Evolutionary conservation across 2,797 vertebrate genomes (phyloP).

Genomic region (Anomalospiza imberbis): DNA sequence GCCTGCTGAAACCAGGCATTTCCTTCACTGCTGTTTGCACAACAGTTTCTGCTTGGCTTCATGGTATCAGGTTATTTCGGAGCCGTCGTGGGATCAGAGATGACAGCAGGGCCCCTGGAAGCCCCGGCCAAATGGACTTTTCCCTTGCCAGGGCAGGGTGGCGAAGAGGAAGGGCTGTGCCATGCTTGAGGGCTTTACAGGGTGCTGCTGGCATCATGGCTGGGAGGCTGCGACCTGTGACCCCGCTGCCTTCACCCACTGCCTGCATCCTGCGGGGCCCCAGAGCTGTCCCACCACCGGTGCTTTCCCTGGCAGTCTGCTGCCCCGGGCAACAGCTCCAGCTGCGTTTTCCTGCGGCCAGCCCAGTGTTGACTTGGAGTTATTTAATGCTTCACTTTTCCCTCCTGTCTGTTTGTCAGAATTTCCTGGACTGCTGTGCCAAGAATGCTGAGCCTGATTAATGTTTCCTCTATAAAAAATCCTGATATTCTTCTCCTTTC

Average conservation of each 20-base stretch:
- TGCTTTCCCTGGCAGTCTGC: neutral
- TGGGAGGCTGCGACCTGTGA: neutral
- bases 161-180: neutral
- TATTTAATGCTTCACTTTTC: neutral
- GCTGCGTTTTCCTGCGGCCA: neutral
- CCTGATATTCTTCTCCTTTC: neutral
- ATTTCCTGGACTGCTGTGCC: neutral
- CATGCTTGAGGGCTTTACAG: fast-evolving
- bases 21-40: neutral
- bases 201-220: neutral
- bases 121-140: neutral
- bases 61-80: neutral
- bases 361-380: neutral
- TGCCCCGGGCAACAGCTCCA: neutral
- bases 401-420: neutral
- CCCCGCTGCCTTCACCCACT: neutral
- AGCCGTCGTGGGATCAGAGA: fast-evolving
- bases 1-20: neutral
- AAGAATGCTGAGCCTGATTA: neutral
- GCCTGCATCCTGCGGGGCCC: too few relatives aligned
- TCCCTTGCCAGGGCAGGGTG: neutral
- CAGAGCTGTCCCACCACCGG: fast-evolving
- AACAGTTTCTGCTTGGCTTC: neutral
- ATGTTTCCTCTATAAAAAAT: neutral
- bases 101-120: neutral